Percentiles rank a stretch among this genome's conserved stretches.
These are phyloP conservation scores for Terrapene triunguis DNA, from an alignment of 2,113 vertebrate species.

Conservation along the genomic window DNA sequence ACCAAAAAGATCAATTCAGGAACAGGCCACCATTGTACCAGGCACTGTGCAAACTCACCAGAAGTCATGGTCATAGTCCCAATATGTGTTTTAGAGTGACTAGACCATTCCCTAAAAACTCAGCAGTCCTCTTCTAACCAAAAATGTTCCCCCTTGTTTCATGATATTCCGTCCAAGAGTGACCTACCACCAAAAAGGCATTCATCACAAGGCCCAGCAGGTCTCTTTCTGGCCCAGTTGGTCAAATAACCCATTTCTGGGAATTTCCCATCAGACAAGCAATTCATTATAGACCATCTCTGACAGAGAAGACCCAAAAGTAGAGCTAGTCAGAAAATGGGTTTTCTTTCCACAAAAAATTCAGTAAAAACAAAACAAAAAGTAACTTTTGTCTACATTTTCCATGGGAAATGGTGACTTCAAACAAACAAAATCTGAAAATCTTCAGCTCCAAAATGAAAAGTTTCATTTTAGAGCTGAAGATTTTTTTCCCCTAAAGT, in stretches of 20 bases:
- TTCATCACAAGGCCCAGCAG: not conserved
- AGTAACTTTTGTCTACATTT: not conserved
- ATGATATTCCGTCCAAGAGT: rapidly evolving
- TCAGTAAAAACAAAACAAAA: not conserved
- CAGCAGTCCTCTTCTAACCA: not conserved
- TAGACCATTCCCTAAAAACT: not conserved
- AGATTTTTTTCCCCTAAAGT: too few relatives aligned
- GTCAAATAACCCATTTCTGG: rapidly evolving
- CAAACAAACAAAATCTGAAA: not conserved
- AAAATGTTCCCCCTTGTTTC: not conserved
- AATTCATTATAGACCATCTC: not conserved
- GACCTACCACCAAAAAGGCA: not conserved
- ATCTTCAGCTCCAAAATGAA: not conserved
- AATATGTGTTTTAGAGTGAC: not conserved
- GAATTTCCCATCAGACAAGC: not conserved
- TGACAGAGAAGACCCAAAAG: not conserved
- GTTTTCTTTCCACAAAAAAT: not conserved
- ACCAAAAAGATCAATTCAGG: not conserved
- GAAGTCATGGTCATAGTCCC: not conserved
- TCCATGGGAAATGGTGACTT: not conserved
- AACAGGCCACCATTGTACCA: not conserved
- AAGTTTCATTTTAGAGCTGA: not conserved
- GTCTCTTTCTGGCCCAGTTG: not conserved
- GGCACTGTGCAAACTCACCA: not conserved
- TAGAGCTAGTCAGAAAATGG: not conserved